Percentiles rank a stretch among this genome's conserved stretches.
Conservation (phyloP, 2,888 invertebrate genomes). For the Drosophila fulvimacula region DNA sequence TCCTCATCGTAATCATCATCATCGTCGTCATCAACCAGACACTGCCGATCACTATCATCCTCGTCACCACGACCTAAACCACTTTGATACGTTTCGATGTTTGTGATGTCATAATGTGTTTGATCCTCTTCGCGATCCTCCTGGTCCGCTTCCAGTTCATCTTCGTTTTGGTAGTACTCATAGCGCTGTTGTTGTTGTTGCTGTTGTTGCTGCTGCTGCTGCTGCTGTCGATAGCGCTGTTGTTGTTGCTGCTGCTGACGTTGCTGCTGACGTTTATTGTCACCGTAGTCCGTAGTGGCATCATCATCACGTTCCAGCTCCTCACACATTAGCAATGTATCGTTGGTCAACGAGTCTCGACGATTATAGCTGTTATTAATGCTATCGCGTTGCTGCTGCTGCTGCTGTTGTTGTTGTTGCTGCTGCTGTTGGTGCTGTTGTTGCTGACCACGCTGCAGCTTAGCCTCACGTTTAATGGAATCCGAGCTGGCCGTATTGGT, state of each 20-base stretch:
- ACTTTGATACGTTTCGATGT: conserved; percentile 82
- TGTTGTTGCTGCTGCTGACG: conserved; percentile 65
- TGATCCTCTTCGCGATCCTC: conserved; percentile 83
- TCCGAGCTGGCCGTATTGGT: conserved; percentile 81
- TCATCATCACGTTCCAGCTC: conserved; percentile 82
- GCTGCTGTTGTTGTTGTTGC: conserved; percentile 47
- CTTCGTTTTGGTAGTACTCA: conserved; percentile 80
- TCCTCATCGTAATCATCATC: conserved; percentile 75
- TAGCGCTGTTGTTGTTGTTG: conserved; percentile 64
- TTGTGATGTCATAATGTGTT: conserved; percentile 83
- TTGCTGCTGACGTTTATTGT: conserved; percentile 62
- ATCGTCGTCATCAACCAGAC: conserved; percentile 75
- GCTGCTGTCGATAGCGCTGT: conserved; percentile 48
- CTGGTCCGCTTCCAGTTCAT: conserved; percentile 66
- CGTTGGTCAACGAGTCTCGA: conserved; percentile 83
- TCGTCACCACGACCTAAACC: conserved; percentile 70
- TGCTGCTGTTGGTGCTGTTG: conserved; percentile 47
- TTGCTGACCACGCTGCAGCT: conserved; percentile 63
- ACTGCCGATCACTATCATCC: conserved; percentile 80
- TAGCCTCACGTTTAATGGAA: conserved; percentile 78
- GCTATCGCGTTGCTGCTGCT: conserved; percentile 80
- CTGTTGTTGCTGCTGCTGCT: conserved; percentile 53
- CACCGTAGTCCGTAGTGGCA: conserved; percentile 62
- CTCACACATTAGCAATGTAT: conserved; percentile 82
- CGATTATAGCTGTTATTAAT: conserved; percentile 84